A percentile compares a stretch with the other conserved stretches of the same genome.
These are phyloP conservation scores for Micrasema longulum DNA, from an alignment of 1,140 invertebrate species.

Conservation along the genomic window DNA sequence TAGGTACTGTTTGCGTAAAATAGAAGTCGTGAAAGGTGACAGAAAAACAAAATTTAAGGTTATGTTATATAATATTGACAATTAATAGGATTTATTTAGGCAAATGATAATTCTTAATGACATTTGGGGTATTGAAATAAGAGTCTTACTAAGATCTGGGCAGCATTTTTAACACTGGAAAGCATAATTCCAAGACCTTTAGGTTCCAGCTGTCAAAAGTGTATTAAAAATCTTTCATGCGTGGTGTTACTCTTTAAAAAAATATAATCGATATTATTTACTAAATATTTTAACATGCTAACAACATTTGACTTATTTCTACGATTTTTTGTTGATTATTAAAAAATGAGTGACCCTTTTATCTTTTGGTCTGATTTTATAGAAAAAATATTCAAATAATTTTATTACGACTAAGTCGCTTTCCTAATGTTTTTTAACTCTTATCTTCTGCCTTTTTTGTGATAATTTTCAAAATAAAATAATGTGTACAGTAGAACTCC, in stretches of 20 bases:
- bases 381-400: no score
- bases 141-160: slow-evolving; percentile 21
- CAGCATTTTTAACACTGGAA: slow-evolving; percentile 41
- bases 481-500: no score
- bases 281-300: not conserved
- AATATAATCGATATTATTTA: not conserved
- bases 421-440: no score
- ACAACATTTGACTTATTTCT: no score
- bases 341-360: no score
- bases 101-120: not conserved
- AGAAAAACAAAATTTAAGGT: slow-evolving; percentile 20
- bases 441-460: no score
- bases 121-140: not conserved
- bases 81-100: not conserved
- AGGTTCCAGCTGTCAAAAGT: slow-evolving; percentile 26
- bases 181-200: slow-evolving; percentile 27
- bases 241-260: not conserved
- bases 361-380: no score
- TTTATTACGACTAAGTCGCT: no score
- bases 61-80: slow-evolving; percentile 44
- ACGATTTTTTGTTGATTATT: no score
- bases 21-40: no score
- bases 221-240: slow-evolving; percentile 8
- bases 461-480: no score
- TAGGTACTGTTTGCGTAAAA: no score